These are phyloP conservation scores for Tiliacea aurago DNA, from an alignment of 2,888 invertebrate species.

Conservation along the genomic window DNA sequence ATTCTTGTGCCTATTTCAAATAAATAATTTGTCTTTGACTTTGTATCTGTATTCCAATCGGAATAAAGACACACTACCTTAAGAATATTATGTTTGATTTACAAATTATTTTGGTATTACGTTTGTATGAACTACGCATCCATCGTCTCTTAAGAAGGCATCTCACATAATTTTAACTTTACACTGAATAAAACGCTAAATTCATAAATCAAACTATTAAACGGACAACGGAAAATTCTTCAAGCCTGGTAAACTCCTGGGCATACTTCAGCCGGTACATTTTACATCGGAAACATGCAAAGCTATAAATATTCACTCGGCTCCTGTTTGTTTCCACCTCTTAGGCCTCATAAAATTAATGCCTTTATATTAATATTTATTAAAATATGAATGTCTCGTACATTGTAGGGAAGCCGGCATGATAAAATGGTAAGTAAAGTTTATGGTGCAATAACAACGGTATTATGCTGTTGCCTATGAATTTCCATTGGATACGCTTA, in stretches of 20 bases:
- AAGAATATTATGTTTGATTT: too few species aligned
- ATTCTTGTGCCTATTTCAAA: too few species aligned
- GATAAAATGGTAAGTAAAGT: conserved; percentile 86
- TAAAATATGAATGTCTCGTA: conserved; percentile 83
- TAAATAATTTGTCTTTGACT: too few species aligned
- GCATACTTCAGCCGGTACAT: conserved; percentile 73
- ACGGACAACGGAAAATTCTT: conserved; percentile 70
- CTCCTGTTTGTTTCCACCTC: conserved; percentile 84
- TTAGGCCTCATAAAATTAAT: conserved; percentile 89
- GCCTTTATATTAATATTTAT: conserved; percentile 88
- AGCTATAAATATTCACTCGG: conserved; percentile 87
- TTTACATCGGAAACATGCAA: conserved; percentile 80
- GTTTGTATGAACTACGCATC: too few species aligned
- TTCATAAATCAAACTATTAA: conserved; percentile 69
- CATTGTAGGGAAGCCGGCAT: conserved; percentile 78
- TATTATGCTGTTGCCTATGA: conserved; percentile 78
- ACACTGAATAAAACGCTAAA: conserved; percentile 6
- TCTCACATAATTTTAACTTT: neutral
- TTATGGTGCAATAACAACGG: conserved; percentile 85
- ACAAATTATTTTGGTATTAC: too few species aligned
- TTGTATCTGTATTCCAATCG: too few species aligned
- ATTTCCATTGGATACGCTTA: conserved; percentile 74
- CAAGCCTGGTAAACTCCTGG: conserved; percentile 60
- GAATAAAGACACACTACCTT: too few species aligned
- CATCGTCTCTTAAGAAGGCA: too few species aligned